phyloP scores from a whole-genome alignment of 2,888 invertebrate species.

The Yponomeuta sedellus region DNA sequence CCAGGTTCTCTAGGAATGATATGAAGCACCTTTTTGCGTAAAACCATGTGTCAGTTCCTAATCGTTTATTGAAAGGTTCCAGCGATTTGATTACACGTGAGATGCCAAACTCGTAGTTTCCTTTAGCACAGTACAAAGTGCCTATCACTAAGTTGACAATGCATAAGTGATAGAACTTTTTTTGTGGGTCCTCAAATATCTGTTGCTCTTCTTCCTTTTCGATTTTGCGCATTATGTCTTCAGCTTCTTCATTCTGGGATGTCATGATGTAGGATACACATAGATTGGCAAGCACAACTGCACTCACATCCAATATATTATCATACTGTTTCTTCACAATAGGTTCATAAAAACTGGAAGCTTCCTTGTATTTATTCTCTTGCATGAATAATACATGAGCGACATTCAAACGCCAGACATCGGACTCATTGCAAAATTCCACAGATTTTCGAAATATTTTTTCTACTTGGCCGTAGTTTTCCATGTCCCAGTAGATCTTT shows the following conservation, averaged over 20 bases:
- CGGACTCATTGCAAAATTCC: conserved; percentile 98
- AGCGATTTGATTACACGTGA: conserved; percentile 97
- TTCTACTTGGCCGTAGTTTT: conserved; percentile 96
- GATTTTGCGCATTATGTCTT: conserved; percentile 98
- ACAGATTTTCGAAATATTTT: conserved; percentile 97
- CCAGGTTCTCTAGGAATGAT: conserved; percentile 92
- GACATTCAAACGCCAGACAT: conserved; percentile 97
- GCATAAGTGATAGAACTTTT: conserved; percentile 96
- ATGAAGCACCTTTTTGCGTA: conserved; percentile 97
- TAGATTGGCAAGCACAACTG: conserved; percentile 98
- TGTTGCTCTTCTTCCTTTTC: conserved; percentile 98
- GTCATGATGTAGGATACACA: conserved; percentile 99
- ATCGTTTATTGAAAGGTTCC: conserved; percentile 93
- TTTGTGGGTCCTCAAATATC: conserved; percentile 93
- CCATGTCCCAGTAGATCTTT: conserved; percentile 98
- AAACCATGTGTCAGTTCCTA: conserved; percentile 99
- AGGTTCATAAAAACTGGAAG: conserved; percentile 98
- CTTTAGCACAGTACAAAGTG: conserved; percentile 98
- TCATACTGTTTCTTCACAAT: conserved; percentile 96
- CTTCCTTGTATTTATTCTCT: conserved; percentile 98
- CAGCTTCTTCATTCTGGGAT: conserved; percentile 98
- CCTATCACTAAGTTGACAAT: conserved; percentile 99
- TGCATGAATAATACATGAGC: conserved; percentile 99
- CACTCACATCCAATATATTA: conserved; percentile 95
- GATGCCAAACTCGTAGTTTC: conserved; percentile 99